Evolutionary conservation across 2,797 vertebrate genomes (phyloP).

Genomic region (Crocidura indochinensis): DNA sequence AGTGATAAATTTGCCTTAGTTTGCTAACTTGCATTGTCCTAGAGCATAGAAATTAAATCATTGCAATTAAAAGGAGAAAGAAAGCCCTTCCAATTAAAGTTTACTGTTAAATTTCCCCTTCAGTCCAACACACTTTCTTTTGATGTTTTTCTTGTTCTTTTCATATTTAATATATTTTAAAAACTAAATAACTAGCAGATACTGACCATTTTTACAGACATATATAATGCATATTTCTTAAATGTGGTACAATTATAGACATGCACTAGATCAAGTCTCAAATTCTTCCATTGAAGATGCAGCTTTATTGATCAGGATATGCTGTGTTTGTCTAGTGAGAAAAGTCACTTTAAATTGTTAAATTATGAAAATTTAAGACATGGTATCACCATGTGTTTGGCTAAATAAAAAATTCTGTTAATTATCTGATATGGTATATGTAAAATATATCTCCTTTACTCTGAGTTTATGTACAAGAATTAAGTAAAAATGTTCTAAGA

Average conservation of each 20-base stretch:
- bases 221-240: constrained; percentile 20
- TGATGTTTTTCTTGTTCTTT: constrained; percentile 8
- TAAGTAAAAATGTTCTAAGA: not conserved
- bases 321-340: not conserved
- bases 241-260: not conserved
- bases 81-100: constrained; percentile 80
- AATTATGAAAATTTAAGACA: not conserved
- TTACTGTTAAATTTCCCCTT: constrained; percentile 28
- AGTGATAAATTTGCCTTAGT: constrained; percentile 87
- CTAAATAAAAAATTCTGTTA: not conserved
- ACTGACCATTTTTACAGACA: not conserved
- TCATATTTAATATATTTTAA: constrained; percentile 26
- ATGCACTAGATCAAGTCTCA: not conserved
- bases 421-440: not conserved
- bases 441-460: not conserved
- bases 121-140: not conserved
- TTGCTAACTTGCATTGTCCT: constrained; percentile 81
- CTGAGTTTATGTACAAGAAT: not conserved
- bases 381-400: not conserved
- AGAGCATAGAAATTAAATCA: constrained; percentile 83
- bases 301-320: not conserved
- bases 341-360: not conserved
- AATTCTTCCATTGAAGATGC: not conserved
- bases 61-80: constrained; percentile 84
- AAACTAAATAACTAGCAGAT: constrained; percentile 1